Evolutionary conservation across 2,888 invertebrate genomes (phyloP).

Genomic region (Polia nebulosa): DNA sequence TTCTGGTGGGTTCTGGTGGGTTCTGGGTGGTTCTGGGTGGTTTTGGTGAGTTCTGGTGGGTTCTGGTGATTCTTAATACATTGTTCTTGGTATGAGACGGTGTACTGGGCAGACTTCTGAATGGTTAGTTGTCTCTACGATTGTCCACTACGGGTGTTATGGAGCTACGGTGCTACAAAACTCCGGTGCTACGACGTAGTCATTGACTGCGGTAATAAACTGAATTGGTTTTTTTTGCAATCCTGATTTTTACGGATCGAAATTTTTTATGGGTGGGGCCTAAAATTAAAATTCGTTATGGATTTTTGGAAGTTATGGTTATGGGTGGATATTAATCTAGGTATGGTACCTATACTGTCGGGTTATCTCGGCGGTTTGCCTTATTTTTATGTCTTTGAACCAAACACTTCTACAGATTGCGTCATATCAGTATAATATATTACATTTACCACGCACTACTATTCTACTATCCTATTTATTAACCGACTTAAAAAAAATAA

Average conservation of each 20-base stretch:
- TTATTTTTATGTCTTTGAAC: no score
- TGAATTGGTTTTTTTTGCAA: conserved; percentile 60
- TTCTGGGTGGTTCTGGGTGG: no score
- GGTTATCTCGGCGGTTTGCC: background rate
- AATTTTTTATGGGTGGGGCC: conserved; percentile 40
- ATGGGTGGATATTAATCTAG: conserved; percentile 6
- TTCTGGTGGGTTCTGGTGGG: no score
- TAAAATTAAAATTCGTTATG: conserved; percentile 26
- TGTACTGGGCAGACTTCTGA: background rate
- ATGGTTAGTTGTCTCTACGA: conserved; percentile 75
- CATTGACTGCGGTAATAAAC: conserved; percentile 58
- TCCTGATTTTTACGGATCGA: conserved; percentile 44
- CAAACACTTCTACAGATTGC: no score
- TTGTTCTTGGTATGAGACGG: background rate
- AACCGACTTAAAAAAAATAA: no score
- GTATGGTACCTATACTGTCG: background rate
- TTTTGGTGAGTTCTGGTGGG: no score
- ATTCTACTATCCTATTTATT: no score
- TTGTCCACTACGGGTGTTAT: conserved; percentile 68
- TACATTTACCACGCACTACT: no score
- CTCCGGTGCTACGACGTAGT: conserved; percentile 69
- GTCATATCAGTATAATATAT: no score
- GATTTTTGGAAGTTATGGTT: conserved; percentile 24
- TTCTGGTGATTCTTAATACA: no score
- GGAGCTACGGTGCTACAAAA: conserved; percentile 68